Conservation (phyloP, 2,888 invertebrate genomes). For the Cosmia trapezina region DNA sequence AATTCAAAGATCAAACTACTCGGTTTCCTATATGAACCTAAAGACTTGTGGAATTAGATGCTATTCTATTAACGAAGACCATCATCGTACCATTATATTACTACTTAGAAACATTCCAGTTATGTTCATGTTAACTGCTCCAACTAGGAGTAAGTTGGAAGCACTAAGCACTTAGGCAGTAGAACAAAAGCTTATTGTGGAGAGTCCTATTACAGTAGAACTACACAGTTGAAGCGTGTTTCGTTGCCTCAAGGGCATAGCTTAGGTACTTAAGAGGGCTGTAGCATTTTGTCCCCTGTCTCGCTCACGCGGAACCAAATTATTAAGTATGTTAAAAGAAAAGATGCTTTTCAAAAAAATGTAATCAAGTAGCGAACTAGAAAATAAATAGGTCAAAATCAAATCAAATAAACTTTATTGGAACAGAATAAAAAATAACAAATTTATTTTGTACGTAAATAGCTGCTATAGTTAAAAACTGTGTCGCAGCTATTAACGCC, state of each 20-base stretch:
- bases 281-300: too few species aligned
- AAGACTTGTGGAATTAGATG: background rate
- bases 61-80: conserved; percentile 12
- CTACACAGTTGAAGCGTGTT: background rate
- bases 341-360: too few species aligned
- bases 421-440: too few species aligned
- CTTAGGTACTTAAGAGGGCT: background rate
- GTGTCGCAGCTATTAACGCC: too few species aligned
- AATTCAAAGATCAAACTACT: background rate
- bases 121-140: conserved; percentile 35
- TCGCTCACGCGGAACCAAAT: too few species aligned
- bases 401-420: too few species aligned
- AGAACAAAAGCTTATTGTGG: conserved; percentile 46
- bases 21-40: background rate
- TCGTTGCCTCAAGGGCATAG: background rate
- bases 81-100: conserved; percentile 17
- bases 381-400: too few species aligned
- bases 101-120: conserved; percentile 19
- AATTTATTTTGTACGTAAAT: too few species aligned
- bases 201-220: conserved; percentile 10
- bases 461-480: too few species aligned
- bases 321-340: too few species aligned
- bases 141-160: conserved; percentile 31
- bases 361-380: too few species aligned
- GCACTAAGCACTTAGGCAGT: conserved; percentile 48